phyloP scores from a whole-genome alignment of 1,140 invertebrate species.

The Aphidius ervi region DNA sequence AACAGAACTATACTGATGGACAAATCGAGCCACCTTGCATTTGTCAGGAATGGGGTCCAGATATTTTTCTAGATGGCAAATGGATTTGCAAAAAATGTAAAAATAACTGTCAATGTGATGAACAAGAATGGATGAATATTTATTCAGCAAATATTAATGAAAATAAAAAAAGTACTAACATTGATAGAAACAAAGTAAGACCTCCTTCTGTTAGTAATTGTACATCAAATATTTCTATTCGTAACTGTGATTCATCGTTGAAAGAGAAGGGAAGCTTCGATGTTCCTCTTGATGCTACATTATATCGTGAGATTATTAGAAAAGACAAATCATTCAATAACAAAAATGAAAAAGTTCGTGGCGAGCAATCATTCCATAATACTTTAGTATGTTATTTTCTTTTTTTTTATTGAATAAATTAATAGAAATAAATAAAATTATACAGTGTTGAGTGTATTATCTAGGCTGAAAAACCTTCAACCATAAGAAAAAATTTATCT shows the following conservation, averaged over 20 bases:
- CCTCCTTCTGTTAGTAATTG: neutral
- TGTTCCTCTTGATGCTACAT: neutral
- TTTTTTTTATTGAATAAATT: no score
- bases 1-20: neutral
- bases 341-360: neutral
- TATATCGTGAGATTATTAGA: neutral
- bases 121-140: neutral
- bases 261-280: neutral
- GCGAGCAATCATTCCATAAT: neutral
- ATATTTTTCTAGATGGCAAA: conserved; percentile 16
- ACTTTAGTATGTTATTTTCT: no score
- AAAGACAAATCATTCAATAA: neutral
- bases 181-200: neutral
- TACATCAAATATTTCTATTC: neutral
- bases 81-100: conserved; percentile 23
- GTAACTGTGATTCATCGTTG: conserved; percentile 5
- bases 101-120: conserved; percentile 20
- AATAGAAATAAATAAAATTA: no score
- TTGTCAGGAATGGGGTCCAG: conserved; percentile 21
- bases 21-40: neutral
- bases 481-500: neutral
- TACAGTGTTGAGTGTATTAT: no score
- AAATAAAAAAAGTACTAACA: neutral
- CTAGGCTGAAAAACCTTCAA: no score
- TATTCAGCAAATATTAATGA: neutral